phyloP scores from a whole-genome alignment of 1,140 invertebrate genomes.

The Chelonus insularis region DNA sequence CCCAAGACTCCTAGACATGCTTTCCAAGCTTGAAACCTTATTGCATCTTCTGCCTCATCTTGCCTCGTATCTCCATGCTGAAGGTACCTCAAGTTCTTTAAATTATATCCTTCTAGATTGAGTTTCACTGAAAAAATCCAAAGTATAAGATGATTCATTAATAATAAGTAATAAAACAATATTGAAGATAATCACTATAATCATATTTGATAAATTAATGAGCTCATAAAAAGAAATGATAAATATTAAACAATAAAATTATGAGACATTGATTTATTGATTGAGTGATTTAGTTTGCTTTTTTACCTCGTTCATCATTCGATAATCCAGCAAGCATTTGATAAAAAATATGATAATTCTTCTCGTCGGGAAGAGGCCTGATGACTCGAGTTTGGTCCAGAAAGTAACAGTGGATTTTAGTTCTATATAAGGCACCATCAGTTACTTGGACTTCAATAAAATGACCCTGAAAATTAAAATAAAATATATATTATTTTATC shows the following conservation, averaged over 20 bases:
- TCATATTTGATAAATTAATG: too few relatives aligned
- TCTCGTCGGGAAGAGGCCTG: slow-evolving; percentile 80
- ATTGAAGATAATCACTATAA: too few relatives aligned
- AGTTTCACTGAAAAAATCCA: slow-evolving; percentile 67
- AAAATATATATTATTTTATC: neutral
- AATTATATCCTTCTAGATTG: slow-evolving; percentile 80
- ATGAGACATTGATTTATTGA: too few relatives aligned
- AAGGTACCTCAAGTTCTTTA: slow-evolving; percentile 79
- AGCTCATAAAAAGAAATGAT: too few relatives aligned
- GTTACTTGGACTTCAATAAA: slow-evolving; percentile 96
- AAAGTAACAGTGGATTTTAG: slow-evolving; percentile 96
- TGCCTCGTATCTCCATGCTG: slow-evolving; percentile 75
- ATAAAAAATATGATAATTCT: slow-evolving; percentile 98
- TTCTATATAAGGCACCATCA: slow-evolving; percentile 91
- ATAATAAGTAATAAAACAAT: too few relatives aligned
- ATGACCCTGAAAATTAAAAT: slow-evolving; percentile 72
- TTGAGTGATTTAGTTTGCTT: neutral
- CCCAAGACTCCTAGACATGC: slow-evolving; percentile 84
- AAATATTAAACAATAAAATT: too few relatives aligned
- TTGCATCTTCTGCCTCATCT: slow-evolving; percentile 76
- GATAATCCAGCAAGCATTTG: slow-evolving; percentile 91
- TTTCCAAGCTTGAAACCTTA: slow-evolving; percentile 86
- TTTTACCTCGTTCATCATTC: slow-evolving; percentile 78
- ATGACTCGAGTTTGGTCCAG: slow-evolving; percentile 91
- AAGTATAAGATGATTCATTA: too few relatives aligned